Evolutionary conservation across 2,888 invertebrate species (phyloP).

Genomic region (Teinopalpus imperialis): DNA sequence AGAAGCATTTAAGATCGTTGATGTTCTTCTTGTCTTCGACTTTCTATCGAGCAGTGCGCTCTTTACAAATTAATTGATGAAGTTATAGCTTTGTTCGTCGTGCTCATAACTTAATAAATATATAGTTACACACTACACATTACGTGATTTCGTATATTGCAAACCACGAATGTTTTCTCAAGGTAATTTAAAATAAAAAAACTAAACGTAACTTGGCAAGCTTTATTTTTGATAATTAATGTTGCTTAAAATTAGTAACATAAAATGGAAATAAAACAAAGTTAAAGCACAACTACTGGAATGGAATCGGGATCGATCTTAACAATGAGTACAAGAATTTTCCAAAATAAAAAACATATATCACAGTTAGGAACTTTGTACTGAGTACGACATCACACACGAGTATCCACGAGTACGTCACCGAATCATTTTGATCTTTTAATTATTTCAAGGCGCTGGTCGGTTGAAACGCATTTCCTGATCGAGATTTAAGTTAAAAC

Average conservation of each 20-base stretch:
- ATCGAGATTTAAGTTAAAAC: too few relatives aligned
- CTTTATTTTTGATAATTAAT: conserved; percentile 32
- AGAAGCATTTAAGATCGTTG: too few relatives aligned
- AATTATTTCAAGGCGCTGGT: conserved; percentile 5
- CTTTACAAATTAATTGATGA: too few relatives aligned
- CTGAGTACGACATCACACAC: conserved; percentile 37
- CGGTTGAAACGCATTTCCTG: conserved; percentile 5
- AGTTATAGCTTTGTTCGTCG: too few relatives aligned
- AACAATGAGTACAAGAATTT: conserved; percentile 13
- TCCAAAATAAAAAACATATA: conserved; percentile 34
- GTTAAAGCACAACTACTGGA: conserved; percentile 18
- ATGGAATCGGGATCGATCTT: conserved; percentile 25
- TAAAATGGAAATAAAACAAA: conserved; percentile 25
- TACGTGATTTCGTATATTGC: too few relatives aligned
- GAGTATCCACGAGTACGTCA: neutral
- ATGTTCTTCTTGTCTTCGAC: too few relatives aligned
- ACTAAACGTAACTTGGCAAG: conserved; percentile 29
- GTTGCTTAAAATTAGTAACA: conserved; percentile 23
- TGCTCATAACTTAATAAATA: too few relatives aligned
- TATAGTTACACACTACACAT: too few relatives aligned
- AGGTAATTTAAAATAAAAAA: too few relatives aligned
- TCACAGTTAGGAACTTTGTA: conserved; percentile 50
- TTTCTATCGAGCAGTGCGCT: too few relatives aligned
- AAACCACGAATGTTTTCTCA: too few relatives aligned
- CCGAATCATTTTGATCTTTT: neutral